Evolutionary conservation across 2,888 invertebrate species (phyloP).

Genomic region (Cataglyphis livida): DNA sequence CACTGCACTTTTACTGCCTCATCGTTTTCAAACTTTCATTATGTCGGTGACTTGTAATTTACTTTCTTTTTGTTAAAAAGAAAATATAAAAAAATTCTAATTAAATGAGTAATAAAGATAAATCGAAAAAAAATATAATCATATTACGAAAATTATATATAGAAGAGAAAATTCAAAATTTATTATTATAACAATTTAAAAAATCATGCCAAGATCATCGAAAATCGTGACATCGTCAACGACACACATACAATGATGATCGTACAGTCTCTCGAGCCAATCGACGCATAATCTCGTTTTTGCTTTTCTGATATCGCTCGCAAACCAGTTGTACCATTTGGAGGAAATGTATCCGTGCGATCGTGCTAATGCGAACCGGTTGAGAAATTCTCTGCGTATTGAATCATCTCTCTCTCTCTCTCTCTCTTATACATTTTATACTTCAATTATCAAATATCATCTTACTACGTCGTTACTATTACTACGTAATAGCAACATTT

Average conservation of each 20-base stretch:
- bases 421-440: not conserved
- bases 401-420: not conserved
- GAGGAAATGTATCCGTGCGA: slow-evolving; percentile 13
- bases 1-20: not conserved
- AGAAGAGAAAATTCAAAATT: slow-evolving; percentile 1
- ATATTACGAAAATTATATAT: not conserved
- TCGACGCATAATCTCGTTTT: slow-evolving; percentile 15
- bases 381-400: not conserved
- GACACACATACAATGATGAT: not conserved
- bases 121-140: not conserved
- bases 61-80: not conserved
- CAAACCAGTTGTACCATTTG: slow-evolving; percentile 45
- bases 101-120: not conserved
- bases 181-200: not conserved
- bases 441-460: not conserved
- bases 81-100: not conserved
- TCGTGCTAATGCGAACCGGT: slow-evolving; percentile 3
- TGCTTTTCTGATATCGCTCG: slow-evolving; percentile 34
- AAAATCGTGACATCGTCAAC: not conserved
- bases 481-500: not conserved
- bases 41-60: not conserved
- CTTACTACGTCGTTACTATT: too few species aligned
- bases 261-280: slow-evolving; percentile 13
- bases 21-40: slow-evolving; percentile 34
- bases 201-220: not conserved